A percentile compares a stretch with the other conserved stretches of the same genome.
Evolutionary conservation across 2,113 vertebrate genomes (phyloP).

Genomic region (Hiodon tergisus): DNA sequence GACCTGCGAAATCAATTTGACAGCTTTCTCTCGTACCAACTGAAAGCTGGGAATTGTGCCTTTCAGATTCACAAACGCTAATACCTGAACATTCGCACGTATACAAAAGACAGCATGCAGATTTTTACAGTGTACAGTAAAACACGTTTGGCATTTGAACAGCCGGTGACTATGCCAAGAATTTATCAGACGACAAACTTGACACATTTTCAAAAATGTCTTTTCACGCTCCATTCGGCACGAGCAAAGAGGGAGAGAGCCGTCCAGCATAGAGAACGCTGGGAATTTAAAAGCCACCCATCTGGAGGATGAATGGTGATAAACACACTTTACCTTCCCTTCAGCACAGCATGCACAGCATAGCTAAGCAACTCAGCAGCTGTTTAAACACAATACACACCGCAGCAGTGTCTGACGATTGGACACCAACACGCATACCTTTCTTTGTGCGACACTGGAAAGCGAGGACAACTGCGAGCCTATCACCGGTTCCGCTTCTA

Average conservation of each 20-base stretch:
- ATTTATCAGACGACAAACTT: background rate
- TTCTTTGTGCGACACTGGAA: slow-evolving; percentile 53
- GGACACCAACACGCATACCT: slow-evolving; percentile 50
- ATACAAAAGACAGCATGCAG: background rate
- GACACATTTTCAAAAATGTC: background rate
- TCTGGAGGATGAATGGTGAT: background rate
- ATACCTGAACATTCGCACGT: background rate
- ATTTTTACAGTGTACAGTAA: background rate
- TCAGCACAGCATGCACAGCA: background rate
- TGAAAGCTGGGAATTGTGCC: slow-evolving; percentile 9
- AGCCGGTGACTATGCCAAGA: background rate
- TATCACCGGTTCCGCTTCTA: slow-evolving; percentile 47
- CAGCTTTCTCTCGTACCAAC: background rate
- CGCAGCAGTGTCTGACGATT: background rate
- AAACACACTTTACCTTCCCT: background rate
- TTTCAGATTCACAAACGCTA: background rate
- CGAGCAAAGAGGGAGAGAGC: background rate
- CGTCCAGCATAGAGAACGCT: background rate
- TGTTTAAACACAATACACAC: background rate
- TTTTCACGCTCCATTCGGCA: background rate
- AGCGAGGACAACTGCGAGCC: slow-evolving; percentile 51
- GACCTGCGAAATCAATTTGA: slow-evolving; percentile 30
- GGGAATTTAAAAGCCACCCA: no score
- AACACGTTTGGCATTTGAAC: background rate
- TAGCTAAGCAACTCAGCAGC: slow-evolving; percentile 22